Evolutionary conservation across 2,113 vertebrate genomes (phyloP).

Genomic region (Promerops cafer): DNA sequence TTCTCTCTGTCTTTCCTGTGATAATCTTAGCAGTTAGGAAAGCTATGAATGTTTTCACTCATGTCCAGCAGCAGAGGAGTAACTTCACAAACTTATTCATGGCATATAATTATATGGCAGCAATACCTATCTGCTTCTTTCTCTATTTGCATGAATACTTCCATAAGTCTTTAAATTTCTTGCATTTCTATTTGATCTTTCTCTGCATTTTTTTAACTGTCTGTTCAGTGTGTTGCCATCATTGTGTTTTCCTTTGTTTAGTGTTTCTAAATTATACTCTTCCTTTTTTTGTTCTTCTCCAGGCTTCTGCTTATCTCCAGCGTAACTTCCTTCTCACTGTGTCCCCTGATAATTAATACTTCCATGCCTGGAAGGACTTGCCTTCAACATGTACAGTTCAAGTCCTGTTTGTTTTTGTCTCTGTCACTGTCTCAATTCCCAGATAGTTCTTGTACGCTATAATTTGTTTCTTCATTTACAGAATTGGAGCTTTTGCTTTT

Average conservation of each 20-base stretch:
- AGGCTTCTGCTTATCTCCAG: background rate
- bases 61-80: background rate
- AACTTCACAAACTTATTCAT: background rate
- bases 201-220: background rate
- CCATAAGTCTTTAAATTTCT: background rate
- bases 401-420: background rate
- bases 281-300: background rate
- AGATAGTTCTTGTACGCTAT: background rate
- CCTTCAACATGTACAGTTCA: background rate
- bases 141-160: background rate
- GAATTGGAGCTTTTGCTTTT: background rate
- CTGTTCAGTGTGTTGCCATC: background rate
- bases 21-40: background rate
- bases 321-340: background rate
- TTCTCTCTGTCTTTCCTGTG: background rate
- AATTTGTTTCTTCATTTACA: background rate
- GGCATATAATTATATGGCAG: background rate
- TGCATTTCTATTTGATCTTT: background rate
- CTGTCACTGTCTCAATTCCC: background rate
- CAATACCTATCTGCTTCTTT: background rate
- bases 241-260: background rate
- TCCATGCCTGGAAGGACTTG: background rate
- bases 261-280: background rate
- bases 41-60: background rate
- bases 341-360: background rate